Evolutionary conservation across 2,797 vertebrate species (phyloP).

Genomic region (Periparus ater): DNA sequence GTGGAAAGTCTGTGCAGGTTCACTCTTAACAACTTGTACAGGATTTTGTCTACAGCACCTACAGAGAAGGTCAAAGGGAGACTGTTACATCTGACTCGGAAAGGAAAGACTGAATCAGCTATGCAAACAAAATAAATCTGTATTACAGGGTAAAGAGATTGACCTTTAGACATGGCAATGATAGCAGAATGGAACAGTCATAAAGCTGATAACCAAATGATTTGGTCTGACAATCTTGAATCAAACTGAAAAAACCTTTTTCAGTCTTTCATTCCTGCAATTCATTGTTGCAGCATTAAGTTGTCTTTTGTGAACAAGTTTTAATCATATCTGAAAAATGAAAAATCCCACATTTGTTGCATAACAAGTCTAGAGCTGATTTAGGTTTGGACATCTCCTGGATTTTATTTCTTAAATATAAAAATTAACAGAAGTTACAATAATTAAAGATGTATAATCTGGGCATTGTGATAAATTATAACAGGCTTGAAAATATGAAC

Average conservation of each 20-base stretch:
- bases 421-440: neutral
- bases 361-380: neutral
- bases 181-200: conserved; percentile 16
- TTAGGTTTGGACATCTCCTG: neutral
- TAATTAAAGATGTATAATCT: neutral
- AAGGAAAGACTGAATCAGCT: conserved; percentile 56
- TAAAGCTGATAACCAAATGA: neutral
- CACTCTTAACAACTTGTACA: neutral
- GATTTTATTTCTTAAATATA: neutral
- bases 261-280: neutral
- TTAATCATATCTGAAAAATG: neutral
- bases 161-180: conserved; percentile 30
- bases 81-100: conserved; percentile 17
- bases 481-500: neutral
- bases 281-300: neutral
- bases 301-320: neutral
- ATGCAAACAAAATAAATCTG: conserved; percentile 46
- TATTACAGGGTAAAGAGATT: conserved; percentile 19
- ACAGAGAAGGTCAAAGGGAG: conserved; percentile 42
- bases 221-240: neutral
- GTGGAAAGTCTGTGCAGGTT: conserved; percentile 11
- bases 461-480: neutral
- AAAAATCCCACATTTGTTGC: neutral
- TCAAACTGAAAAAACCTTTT: neutral
- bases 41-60: conserved; percentile 36